Percentiles rank a stretch among this genome's conserved stretches.
These are phyloP conservation scores for Ara ararauna DNA, from an alignment of 2,797 vertebrate genomes.

Conservation along the genomic window DNA sequence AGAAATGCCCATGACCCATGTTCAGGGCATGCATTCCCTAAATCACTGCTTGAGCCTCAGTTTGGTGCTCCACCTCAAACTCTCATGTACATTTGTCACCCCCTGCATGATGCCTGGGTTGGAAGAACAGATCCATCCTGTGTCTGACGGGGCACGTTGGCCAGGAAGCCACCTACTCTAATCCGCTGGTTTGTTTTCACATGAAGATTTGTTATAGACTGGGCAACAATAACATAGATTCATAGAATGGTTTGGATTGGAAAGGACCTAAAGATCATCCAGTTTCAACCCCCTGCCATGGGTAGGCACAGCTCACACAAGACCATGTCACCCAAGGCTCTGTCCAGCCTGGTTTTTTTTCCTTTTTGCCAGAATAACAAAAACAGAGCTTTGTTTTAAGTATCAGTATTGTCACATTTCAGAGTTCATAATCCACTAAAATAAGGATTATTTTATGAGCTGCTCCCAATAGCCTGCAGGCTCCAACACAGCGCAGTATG, in stretches of 20 bases:
- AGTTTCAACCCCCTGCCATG: not conserved
- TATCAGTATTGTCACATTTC: not conserved
- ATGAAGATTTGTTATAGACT: not conserved
- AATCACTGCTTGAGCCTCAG: not conserved
- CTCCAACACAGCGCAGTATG: not conserved
- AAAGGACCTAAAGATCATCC: not conserved
- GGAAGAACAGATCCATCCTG: not conserved
- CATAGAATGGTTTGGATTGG: not conserved
- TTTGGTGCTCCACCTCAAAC: not conserved
- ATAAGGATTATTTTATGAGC: not conserved
- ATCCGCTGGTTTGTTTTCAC: not conserved
- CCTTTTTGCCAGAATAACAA: not conserved
- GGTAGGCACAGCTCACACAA: not conserved
- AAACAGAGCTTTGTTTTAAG: not conserved
- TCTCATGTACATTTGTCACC: fast-evolving
- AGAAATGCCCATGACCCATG: fast-evolving
- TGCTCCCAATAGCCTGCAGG: not conserved
- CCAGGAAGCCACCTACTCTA: not conserved
- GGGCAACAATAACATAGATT: not conserved
- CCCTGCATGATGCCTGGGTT: not conserved
- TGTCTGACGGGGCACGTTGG: fast-evolving
- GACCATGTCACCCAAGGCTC: not conserved
- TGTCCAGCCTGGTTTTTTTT: not conserved
- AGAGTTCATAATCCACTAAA: not conserved
- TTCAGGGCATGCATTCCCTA: fast-evolving